These are phyloP conservation scores for Paradoxurus hermaphroditus DNA, from an alignment of 2,113 vertebrate species.

Conservation along the genomic window DNA sequence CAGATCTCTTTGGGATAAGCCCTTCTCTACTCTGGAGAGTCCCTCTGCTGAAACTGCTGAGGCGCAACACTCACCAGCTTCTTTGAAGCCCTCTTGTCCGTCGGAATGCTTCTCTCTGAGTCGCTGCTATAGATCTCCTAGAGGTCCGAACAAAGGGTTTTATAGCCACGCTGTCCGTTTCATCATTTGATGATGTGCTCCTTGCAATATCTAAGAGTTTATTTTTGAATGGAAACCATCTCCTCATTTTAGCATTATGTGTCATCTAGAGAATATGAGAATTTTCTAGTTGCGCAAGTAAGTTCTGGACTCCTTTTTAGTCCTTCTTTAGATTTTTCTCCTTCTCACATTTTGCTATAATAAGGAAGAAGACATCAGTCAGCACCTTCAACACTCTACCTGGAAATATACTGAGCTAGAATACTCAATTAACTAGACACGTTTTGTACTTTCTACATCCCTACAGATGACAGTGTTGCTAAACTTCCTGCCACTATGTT, in stretches of 20 bases:
- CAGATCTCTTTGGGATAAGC: not conserved
- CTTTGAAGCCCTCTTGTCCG: not conserved
- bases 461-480: not conserved
- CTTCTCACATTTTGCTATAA: not conserved
- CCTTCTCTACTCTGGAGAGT: not conserved
- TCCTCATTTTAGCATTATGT: conserved; percentile 30
- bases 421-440: not conserved
- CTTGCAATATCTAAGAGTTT: not conserved
- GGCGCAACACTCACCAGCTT: not conserved
- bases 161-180: not conserved
- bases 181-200: not conserved
- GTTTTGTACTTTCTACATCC: not conserved
- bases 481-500: not conserved
- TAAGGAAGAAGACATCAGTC: not conserved
- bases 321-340: not conserved
- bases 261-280: not conserved
- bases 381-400: not conserved
- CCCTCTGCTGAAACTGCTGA: not conserved
- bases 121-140: not conserved
- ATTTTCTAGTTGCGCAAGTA: conserved; percentile 9
- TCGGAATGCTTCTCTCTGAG: not conserved
- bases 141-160: not conserved
- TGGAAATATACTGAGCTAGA: not conserved
- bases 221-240: conserved; percentile 10
- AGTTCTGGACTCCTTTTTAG: not conserved